These are phyloP conservation scores for Trachops cirrhosus DNA, from an alignment of 2,797 vertebrate species.

Conservation along the genomic window DNA sequence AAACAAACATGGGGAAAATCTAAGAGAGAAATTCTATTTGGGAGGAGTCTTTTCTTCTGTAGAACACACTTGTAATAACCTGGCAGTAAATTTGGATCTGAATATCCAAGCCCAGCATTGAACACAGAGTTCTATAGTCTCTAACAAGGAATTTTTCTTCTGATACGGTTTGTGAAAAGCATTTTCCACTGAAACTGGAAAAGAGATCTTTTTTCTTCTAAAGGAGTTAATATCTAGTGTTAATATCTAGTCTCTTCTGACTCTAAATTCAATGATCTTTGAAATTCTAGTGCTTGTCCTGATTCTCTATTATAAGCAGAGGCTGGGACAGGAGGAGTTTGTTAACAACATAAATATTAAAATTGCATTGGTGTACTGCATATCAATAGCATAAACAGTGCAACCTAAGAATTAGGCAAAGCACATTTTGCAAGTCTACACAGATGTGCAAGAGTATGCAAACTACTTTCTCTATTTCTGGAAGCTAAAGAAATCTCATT, in stretches of 20 bases:
- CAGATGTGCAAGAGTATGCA: constrained; percentile 68
- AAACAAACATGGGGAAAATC: constrained; percentile 14
- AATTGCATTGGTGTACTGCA: constrained; percentile 64
- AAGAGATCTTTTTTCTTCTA: background rate
- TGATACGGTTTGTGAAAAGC: background rate
- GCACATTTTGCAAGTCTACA: constrained; percentile 57
- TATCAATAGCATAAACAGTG: constrained; percentile 66
- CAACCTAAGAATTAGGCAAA: constrained; percentile 56
- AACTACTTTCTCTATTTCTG: constrained; percentile 76
- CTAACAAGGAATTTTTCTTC: background rate
- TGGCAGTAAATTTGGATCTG: background rate
- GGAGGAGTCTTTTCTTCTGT: background rate
- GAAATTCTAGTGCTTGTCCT: constrained; percentile 45
- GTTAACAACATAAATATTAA: constrained; percentile 77
- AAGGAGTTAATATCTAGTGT: background rate
- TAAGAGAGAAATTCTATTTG: background rate
- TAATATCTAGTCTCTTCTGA: constrained; percentile 37
- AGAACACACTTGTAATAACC: background rate
- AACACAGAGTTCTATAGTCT: background rate
- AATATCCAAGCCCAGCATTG: background rate
- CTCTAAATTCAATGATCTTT: constrained; percentile 45
- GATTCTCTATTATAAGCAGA: constrained; percentile 22
- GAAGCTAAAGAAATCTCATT: constrained; percentile 75
- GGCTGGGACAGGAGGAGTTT: background rate
- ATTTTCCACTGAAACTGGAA: background rate